These are phyloP conservation scores for Meganola albula DNA, from an alignment of 2,888 invertebrate species.

Conservation along the genomic window DNA sequence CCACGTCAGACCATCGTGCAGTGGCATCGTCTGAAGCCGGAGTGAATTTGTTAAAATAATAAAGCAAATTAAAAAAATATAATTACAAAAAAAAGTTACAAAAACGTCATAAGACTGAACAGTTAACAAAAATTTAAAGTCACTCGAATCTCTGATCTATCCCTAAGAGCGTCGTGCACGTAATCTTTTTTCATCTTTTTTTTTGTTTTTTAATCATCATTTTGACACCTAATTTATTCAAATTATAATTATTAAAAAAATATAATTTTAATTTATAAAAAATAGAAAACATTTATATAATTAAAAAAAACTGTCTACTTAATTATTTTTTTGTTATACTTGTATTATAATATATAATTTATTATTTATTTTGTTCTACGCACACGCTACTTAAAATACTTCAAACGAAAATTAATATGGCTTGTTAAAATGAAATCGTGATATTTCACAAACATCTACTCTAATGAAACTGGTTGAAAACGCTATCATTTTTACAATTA, in stretches of 20 bases:
- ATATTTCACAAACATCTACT: slow-evolving; percentile 32
- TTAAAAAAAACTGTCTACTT: not conserved
- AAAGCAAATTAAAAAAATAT: slow-evolving; percentile 23
- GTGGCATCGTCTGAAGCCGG: slow-evolving; percentile 97
- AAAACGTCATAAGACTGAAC: slow-evolving; percentile 74
- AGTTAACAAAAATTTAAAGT: slow-evolving; percentile 55
- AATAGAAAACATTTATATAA: too few relatives aligned
- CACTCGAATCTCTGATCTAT: slow-evolving; percentile 37
- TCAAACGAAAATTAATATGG: slow-evolving; percentile 20
- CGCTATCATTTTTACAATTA: too few relatives aligned
- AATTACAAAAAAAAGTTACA: slow-evolving; percentile 37
- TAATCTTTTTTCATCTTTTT: slow-evolving; percentile 5
- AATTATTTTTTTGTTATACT: not conserved
- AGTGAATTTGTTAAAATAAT: slow-evolving; percentile 75
- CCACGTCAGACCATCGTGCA: slow-evolving; percentile 96
- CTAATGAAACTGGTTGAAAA: slow-evolving; percentile 22
- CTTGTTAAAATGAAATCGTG: slow-evolving; percentile 24
- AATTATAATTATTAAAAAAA: too few relatives aligned
- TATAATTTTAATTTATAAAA: too few relatives aligned
- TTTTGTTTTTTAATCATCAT: slow-evolving; percentile 2
- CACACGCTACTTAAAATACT: slow-evolving; percentile 30
- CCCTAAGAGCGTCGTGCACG: slow-evolving; percentile 27
- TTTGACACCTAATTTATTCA: too few relatives aligned
- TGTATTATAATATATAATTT: not conserved
- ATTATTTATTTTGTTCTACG: slow-evolving; percentile 11